Percentiles rank a stretch among this genome's conserved stretches.
Evolutionary conservation across 2,113 vertebrate species (phyloP).

Genomic region (Entomyzon cyanotis): DNA sequence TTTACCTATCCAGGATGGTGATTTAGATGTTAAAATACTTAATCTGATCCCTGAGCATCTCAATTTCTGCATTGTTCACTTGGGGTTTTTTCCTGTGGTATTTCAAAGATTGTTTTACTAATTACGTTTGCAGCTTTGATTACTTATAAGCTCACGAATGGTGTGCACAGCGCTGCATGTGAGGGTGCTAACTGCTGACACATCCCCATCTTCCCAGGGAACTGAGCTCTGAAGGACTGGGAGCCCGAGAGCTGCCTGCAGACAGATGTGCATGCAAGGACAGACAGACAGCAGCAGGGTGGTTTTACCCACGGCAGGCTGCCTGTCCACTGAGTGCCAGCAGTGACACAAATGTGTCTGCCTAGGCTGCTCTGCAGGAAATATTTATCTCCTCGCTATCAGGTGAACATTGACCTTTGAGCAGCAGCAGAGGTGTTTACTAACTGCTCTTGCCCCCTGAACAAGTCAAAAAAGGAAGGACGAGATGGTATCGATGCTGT

Average conservation of each 20-base stretch:
- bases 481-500: neutral
- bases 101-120: neutral
- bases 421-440: neutral
- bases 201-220: neutral
- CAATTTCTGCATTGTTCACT: neutral
- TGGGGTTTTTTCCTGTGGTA: neutral
- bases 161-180: neutral
- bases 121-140: neutral
- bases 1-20: neutral
- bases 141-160: neutral
- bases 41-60: neutral
- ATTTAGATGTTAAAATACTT: neutral
- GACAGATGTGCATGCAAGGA: neutral
- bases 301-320: neutral
- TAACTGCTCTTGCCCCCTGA: neutral
- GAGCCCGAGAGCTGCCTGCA: neutral
- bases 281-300: neutral
- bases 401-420: neutral
- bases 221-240: neutral
- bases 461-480: neutral
- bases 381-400: fast-evolving
- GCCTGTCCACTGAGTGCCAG: neutral
- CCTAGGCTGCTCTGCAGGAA: neutral
- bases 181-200: neutral
- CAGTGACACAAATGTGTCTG: neutral